Base-by-base conservation (phyloP, 2,797 vertebrate species). In the Hoplostethus mediterraneus region DNA sequence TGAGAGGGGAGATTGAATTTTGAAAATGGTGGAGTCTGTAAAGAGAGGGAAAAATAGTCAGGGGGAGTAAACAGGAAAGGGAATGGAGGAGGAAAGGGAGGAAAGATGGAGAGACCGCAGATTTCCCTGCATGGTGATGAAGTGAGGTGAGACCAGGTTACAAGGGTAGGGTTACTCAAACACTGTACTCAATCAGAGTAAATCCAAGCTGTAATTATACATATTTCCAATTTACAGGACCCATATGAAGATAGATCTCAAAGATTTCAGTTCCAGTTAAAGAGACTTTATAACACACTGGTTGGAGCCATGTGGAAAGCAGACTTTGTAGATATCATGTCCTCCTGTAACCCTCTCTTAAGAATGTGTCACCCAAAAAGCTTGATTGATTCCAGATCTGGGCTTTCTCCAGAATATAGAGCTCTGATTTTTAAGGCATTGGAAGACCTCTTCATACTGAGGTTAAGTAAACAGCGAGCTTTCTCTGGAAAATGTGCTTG, bases 331-430 rank as follows among this genome's bases (percentile, higher is more conserved):
- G 13, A 7, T 14, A 49, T 2, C 33, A 33, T 25, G 11, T 54
- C 10, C 13, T 56, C 2, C 45, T 6, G 11, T 33, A 49, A 61
- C 44, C 0, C 6, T 40, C 21, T 33, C 4, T 28, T 45, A 48
- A 54, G 2, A 54, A 14, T 30, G 25, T 31, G 28, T 6, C 10
- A 49, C 4, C 5, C 21, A 47, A 54, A 47, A 44, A 60, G 42
- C 49, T 12, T 80, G 74, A 90, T 57, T 62, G 52, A 58, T 66
- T 85, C 51, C 65, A 82, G 74, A 71, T 62, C 16, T 14, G 11
- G 31, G 31, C 58, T 60, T 77, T 74, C 36, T 74, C 14, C n/a
- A 30, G 54, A 67, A 68, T 69, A 38, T 7, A 30, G 61, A 61
- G 11, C 36, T 13, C 16, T n/a, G 12, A 16, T 25, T 42, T 51